phyloP scores from a whole-genome alignment of 1,140 invertebrate genomes.

The Nomia melanderi region DNA sequence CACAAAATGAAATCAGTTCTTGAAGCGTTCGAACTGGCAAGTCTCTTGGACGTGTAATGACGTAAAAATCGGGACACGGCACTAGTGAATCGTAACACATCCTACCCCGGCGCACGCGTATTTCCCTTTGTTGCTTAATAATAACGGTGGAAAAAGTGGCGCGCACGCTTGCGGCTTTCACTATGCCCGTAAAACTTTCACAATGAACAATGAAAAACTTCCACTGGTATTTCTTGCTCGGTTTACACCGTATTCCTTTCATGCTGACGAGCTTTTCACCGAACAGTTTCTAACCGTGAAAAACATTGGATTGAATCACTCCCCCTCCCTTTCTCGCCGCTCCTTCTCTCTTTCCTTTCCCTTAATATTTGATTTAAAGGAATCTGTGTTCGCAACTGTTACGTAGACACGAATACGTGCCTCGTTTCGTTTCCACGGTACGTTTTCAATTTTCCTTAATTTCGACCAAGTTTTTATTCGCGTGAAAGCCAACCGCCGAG shows the following conservation, averaged over 20 bases:
- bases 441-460: not conserved
- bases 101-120: too few species aligned
- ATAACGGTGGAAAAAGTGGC: not conserved
- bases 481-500: not conserved
- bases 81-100: not conserved
- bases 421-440: not conserved
- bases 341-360: too few species aligned
- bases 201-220: slow-evolving; percentile 10
- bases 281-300: not conserved
- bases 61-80: not conserved
- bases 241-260: slow-evolving; percentile 39
- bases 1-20: too few species aligned
- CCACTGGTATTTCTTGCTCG: slow-evolving; percentile 26
- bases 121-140: not conserved
- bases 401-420: not conserved
- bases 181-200: not conserved
- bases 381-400: not conserved
- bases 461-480: not conserved
- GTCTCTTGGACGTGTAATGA: not conserved
- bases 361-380: not conserved
- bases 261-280: slow-evolving; percentile 20
- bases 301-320: not conserved
- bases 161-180: not conserved
- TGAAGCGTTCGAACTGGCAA: too few species aligned
- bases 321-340: too few species aligned